phyloP scores from a whole-genome alignment of 2,113 vertebrate genomes.

The Labeo catla region DNA sequence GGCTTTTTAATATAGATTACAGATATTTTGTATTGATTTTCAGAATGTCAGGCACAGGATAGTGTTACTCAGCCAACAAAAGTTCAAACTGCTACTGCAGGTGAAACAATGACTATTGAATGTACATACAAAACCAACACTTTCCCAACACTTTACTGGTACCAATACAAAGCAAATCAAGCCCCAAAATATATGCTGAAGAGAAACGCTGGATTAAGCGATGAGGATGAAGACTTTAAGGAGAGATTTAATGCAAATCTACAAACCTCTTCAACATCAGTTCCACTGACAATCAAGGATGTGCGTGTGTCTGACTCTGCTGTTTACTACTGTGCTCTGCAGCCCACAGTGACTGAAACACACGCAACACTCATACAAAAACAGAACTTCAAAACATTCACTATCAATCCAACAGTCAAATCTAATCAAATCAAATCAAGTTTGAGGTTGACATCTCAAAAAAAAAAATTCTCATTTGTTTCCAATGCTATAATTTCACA shows the following conservation, averaged over 20 bases:
- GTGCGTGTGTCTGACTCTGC: neutral
- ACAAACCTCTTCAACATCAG: neutral
- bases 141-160: conserved; percentile 24
- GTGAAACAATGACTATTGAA: neutral
- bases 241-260: conserved; percentile 16
- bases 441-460: too few relatives aligned
- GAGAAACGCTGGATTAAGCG: neutral
- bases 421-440: too few relatives aligned
- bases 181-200: conserved; percentile 8
- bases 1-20: neutral
- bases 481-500: too few relatives aligned
- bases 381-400: neutral
- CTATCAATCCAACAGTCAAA: too few relatives aligned
- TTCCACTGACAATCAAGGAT: neutral
- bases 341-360: neutral
- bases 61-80: neutral
- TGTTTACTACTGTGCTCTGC: neutral
- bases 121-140: conserved; percentile 1
- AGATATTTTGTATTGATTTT: neutral
- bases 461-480: too few relatives aligned
- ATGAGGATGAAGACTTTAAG: conserved; percentile 1
- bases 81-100: conserved; percentile 23
- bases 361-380: neutral
- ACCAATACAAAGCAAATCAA: neutral
- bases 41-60: neutral